These are phyloP conservation scores for Merodon equestris DNA, from an alignment of 2,888 invertebrate species.

Conservation along the genomic window DNA sequence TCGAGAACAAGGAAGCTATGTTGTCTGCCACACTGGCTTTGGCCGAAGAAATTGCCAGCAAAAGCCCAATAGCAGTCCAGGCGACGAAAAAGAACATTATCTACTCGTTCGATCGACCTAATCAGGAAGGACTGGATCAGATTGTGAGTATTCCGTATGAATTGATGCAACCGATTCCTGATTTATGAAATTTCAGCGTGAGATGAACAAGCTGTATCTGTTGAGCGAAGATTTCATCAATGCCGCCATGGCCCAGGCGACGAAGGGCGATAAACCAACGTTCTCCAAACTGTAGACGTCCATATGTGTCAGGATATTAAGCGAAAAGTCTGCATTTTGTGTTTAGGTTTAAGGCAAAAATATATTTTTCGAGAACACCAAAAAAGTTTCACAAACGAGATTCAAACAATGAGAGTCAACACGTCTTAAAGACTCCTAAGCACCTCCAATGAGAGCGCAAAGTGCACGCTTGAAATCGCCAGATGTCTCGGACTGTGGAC, in stretches of 20 bases:
- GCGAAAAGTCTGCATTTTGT: neutral
- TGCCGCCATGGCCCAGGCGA: constrained; percentile 85
- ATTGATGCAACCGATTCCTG: neutral
- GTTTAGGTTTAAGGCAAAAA: neutral
- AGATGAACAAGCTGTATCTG: constrained; percentile 90
- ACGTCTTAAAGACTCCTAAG: constrained; percentile 61
- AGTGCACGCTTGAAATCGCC: constrained; percentile 82
- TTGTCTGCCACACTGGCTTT: constrained; percentile 85
- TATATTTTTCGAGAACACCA: neutral
- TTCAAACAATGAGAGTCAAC: constrained; percentile 16
- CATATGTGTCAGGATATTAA: constrained; percentile 68
- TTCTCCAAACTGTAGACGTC: constrained; percentile 86
- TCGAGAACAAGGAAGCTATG: constrained; percentile 79
- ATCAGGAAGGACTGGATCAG: constrained; percentile 92
- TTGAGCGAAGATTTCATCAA: constrained; percentile 94
- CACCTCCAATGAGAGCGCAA: constrained; percentile 78
- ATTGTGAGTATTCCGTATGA: constrained; percentile 84
- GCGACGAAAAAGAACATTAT: constrained; percentile 90
- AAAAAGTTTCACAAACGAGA: constrained; percentile 3
- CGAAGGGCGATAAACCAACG: constrained; percentile 84
- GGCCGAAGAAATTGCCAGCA: constrained; percentile 89
- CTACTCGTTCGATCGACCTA: constrained; percentile 92
- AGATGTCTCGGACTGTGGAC: constrained; percentile 81
- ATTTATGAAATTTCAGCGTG: constrained; percentile 81
- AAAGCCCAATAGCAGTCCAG: constrained; percentile 97